Evolutionary conservation across 92 coral and sea anemone genomes (phyloP).

Genomic region (Pocillopora grandis): DNA sequence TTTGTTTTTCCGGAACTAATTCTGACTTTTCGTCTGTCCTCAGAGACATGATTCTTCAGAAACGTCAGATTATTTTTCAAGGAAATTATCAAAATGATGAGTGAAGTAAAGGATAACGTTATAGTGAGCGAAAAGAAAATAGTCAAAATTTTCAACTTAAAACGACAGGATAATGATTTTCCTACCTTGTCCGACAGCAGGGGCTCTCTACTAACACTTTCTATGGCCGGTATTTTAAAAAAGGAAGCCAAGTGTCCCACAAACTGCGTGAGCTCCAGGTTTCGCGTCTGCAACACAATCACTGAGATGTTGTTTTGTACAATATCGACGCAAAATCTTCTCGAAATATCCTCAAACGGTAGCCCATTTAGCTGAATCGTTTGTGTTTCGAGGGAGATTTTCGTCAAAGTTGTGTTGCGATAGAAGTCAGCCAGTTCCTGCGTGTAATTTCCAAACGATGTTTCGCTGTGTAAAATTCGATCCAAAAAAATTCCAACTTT

Average conservation of each 20-base stretch:
- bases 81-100: background rate
- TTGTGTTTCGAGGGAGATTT: slow-evolving; percentile 20
- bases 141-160: background rate
- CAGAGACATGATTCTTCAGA: too few species aligned
- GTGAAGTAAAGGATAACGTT: background rate
- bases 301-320: slow-evolving; percentile 58
- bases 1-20: too few species aligned
- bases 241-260: slow-evolving; percentile 71
- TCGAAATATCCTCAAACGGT: slow-evolving; percentile 48
- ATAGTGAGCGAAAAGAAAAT: background rate
- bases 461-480: background rate
- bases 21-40: too few species aligned
- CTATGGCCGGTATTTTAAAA: slow-evolving; percentile 67
- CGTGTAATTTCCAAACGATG: slow-evolving; percentile 2
- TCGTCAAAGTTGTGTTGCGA: slow-evolving; percentile 4
- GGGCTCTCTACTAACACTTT: slow-evolving; percentile 50
- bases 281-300: slow-evolving; percentile 58
- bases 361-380: slow-evolving; percentile 41
- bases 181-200: slow-evolving; percentile 72
- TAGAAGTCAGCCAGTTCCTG: background rate
- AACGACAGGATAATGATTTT: background rate
- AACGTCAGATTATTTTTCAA: too few species aligned
- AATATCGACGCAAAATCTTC: slow-evolving; percentile 56
- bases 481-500: slow-evolving; percentile 24
- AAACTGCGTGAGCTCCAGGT: slow-evolving; percentile 40